Evolutionary conservation across 1,140 invertebrate genomes (phyloP).

Genomic region (Colletes latitarsis): DNA sequence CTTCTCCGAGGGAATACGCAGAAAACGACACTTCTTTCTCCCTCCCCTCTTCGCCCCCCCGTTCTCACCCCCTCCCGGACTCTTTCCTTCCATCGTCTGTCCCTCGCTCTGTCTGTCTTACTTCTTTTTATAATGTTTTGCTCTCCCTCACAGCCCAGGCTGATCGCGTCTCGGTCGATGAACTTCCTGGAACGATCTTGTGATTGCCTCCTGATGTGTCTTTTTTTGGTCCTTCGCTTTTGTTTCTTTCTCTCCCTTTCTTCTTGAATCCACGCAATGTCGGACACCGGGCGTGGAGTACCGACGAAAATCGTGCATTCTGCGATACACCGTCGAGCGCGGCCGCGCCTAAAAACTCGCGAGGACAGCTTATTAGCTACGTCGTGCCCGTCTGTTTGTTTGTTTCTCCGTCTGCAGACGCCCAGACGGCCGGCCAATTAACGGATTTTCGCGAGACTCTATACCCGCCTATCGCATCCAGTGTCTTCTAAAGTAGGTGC

Average conservation of each 20-base stretch:
- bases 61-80: background rate
- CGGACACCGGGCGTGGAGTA: conserved; percentile 30
- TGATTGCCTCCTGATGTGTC: conserved; percentile 58
- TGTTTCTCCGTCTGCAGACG: background rate
- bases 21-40: conserved; percentile 45
- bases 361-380: background rate
- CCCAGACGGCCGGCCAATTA: conserved; percentile 1
- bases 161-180: conserved; percentile 61
- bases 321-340: background rate
- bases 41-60: background rate
- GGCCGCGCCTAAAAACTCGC: background rate
- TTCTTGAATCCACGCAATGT: conserved; percentile 50
- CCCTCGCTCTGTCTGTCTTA: conserved; percentile 6
- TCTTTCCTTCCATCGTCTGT: conserved; percentile 9
- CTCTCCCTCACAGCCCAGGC: conserved; percentile 46
- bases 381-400: background rate
- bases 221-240: conserved; percentile 24
- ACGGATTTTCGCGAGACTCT: conserved; percentile 10
- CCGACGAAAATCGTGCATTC: conserved; percentile 46
- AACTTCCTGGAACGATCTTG: conserved; percentile 65
- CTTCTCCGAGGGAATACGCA: conserved; percentile 50
- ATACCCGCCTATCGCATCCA: no score
- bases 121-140: conserved; percentile 58
- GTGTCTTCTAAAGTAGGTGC: no score
- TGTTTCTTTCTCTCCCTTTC: conserved; percentile 43